Base-by-base conservation (phyloP, 2,113 vertebrate genomes). In the Platichthys flesus region DNA sequence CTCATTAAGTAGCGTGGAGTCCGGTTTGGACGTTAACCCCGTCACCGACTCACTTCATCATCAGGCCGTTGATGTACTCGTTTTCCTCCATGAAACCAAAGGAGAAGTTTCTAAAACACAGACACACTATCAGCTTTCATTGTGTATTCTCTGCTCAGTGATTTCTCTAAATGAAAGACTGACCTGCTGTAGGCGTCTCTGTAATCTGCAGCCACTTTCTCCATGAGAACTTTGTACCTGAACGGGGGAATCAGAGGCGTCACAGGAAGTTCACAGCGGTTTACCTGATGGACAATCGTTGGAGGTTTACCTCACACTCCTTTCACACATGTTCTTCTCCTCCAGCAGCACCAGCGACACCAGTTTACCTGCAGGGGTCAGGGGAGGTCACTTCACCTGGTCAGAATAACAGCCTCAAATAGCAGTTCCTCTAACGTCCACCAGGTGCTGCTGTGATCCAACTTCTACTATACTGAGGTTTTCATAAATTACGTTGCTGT, bases 61-160 rank as follows among this genome's bases (percentile, higher is more conserved):
- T 87, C 23, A 98, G 92, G 23, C 97, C 96, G 20, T 95, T 96
- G 45, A 99, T 94, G 84, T 97, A 99, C 26, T 95, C 95, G 40
- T 90, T 94, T 61, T 93, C 97, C 52, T 97, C 95, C 95, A 99
- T 96, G 79, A 96, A 96, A 67, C 98, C 98, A 89, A 99, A 99
- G 77, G 97, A 95, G 84, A 98, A 96, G 82, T 92, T 89, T 51
- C 94, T 95, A 86, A 54, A 62, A 51, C 2, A 68, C 26, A 71
- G 16, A 51, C 13, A 64, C 8, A 40, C 16, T 0, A 12, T 66
- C 20, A 82, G 8, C 2, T 67, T 54, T 20, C 5, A 3, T 4
- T 5, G 20, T 49, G 16, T 1, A 14, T 20, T 56, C 20, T 52
- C 1, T 67, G 54, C 62, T 71, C 49, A 74, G 35, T 16, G 51